These are phyloP conservation scores for Chlamydotis undulata DNA, from an alignment of 2,113 vertebrate genomes.

Conservation along the genomic window DNA sequence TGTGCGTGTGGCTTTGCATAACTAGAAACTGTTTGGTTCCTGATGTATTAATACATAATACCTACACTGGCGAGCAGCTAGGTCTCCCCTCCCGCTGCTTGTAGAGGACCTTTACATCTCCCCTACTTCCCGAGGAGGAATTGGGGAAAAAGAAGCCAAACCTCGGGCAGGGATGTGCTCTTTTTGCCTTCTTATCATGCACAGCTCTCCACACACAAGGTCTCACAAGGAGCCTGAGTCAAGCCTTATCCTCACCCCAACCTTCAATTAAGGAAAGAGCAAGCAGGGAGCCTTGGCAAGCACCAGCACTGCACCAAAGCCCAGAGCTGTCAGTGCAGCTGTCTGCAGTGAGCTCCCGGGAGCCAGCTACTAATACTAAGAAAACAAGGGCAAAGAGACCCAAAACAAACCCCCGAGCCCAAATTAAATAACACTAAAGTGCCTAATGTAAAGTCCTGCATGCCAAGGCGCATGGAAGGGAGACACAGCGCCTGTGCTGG, in stretches of 20 bases:
- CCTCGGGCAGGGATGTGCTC: not conserved
- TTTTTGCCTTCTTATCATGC: not conserved
- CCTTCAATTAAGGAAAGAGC: conserved; percentile 27
- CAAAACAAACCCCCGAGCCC: not conserved
- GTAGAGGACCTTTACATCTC: not conserved
- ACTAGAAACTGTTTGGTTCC: not conserved
- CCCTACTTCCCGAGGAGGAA: not conserved
- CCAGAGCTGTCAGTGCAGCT: not conserved
- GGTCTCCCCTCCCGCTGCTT: not conserved
- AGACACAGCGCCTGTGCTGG: not conserved
- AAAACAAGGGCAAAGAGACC: not conserved
- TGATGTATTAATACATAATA: conserved; percentile 33
- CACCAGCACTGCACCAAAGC: not conserved
- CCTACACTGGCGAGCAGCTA: not conserved
- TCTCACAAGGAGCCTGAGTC: conserved; percentile 11
- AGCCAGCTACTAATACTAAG: not conserved
- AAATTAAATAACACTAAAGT: not conserved
- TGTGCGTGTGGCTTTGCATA: not conserved
- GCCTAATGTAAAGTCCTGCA: not conserved
- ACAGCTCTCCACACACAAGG: not conserved
- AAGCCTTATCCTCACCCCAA: conserved; percentile 19
- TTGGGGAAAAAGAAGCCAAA: not conserved
- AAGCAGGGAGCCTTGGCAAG: not conserved
- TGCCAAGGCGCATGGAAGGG: not conserved
- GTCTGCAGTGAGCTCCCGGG: not conserved